Base-by-base conservation (phyloP, 2,797 vertebrate species). In the Periophthalmus magnuspinnatus region DNA sequence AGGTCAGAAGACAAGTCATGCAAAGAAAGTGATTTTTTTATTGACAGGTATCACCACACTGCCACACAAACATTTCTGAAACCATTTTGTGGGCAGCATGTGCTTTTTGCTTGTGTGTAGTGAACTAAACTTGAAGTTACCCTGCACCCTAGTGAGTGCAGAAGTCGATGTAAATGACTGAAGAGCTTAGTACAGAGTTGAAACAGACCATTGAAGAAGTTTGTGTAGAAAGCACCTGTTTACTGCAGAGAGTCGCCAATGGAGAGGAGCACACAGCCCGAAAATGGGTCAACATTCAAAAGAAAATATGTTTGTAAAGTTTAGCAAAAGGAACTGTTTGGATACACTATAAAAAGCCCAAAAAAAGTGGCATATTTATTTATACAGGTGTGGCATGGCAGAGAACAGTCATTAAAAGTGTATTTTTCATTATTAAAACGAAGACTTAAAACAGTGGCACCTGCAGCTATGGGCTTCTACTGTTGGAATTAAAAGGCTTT, bases 261-360 rank as follows among this genome's bases (percentile, higher is more conserved):
- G 59, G 34, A 60, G 33, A 38, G n/a, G 8, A 14, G n/a, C 36
- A 2, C 59, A 61, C 34, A 61, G 34, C 17, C 59, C 11, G n/a
- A 22, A 61, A 61, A 41, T 61, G 59, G 59, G 78, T 85, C 81
- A 80, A 72, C 81, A 71, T 71, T 50, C 36, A 58, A 45, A 48
- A 64, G 16, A 28, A 78, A 78, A 80, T 63, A 70, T 80, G 60
- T 41, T 61, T 38, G 59, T 21, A 38, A 38, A 38, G 36, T 61
- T 41, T 61, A 34, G 59, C 32, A 36, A 34, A 59, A 33, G 17
- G 32, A 59, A 59, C 32, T 59, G 8, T 59, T 59, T 34, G 36
- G 19, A 38, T 21, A 22, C 5, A 6, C 19, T 11, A 1, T 2
- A 41, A 61, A 41, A 22, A n/a, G 0, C 19, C 1, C n/a, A n/a